Base-by-base conservation (phyloP, 2,113 vertebrate species). In the Hyperopisus bebe region DNA sequence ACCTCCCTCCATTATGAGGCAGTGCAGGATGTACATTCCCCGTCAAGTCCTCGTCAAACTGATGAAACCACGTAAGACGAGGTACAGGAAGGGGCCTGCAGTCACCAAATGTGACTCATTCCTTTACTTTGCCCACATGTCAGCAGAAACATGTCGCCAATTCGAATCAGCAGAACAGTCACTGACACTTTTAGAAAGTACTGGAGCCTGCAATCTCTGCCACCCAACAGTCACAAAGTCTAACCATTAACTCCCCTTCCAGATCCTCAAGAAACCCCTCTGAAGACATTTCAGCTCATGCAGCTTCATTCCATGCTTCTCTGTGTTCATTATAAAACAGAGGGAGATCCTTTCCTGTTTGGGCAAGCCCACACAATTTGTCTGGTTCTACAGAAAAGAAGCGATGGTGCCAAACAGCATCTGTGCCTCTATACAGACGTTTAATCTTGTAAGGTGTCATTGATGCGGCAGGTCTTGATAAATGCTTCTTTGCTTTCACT, bases 291-390 rank as follows among this genome's bases (percentile, higher is more conserved):
- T 13, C 44, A n/a, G 44, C 24, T 85, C 47, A 46, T 85, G 83
- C 5, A 85, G 44, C 24, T 50, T 87, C 85, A 21, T 55, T 55
- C 50, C 3, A 47, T 24, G 48, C 31, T 50, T 53, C 47, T 80
- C 74, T 19, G 35, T 80, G 27, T 55, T 35, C 27, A 27, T 48
- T 87, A 51, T 13, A 35, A 48, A 86, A 53, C 27, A 53, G 83
- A 35, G 85, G 85, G 85, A 50, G 85, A 53, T 55, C 50, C 50
- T 53, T 87, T 87, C 83, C 85, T 87, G 85, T 87, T 87, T 53
- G n/a, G 27, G 48, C n/a, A 87, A 35, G 27, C 6, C 27, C 85
- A 53, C 50, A 53, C 47, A 55, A 87, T 87, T 87, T 24, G 19
- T 47, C 82, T 84, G 42, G 21, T 87, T 31, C 74, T 42, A 19